Evolutionary conservation across 2,797 vertebrate genomes (phyloP).

Genomic region (Chelonia mydas): DNA sequence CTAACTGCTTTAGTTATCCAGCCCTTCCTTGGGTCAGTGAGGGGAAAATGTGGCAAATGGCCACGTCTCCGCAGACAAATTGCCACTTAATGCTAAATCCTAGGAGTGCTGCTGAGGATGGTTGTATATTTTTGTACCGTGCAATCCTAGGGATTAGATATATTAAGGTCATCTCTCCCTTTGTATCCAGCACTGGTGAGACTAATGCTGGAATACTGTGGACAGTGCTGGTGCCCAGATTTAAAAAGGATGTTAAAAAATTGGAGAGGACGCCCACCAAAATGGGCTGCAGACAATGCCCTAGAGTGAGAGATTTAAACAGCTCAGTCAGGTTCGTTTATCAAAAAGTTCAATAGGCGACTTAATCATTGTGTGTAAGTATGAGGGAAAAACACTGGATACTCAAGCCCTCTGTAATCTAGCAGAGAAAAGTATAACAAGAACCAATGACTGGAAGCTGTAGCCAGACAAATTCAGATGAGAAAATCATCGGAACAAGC

Average conservation of each 20-base stretch:
- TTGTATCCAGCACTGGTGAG: background rate
- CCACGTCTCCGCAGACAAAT: background rate
- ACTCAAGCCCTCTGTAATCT: no score
- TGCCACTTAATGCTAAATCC: background rate
- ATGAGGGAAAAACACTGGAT: no score
- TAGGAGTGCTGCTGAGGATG: background rate
- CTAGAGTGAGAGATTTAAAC: no score
- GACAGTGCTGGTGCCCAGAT: background rate
- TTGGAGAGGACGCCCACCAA: background rate
- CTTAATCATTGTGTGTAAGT: no score
- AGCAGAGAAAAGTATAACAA: no score
- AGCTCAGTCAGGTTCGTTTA: no score
- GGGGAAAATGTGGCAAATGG: background rate
- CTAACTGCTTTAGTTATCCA: background rate
- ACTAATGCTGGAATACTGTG: background rate
- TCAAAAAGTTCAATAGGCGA: no score
- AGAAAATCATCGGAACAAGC: no score
- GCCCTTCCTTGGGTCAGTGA: background rate
- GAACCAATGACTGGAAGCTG: no score
- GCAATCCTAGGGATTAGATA: background rate
- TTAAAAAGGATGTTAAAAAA: background rate
- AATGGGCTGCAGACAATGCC: no score
- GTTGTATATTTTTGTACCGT: background rate
- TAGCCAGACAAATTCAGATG: no score
- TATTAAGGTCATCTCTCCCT: background rate